Percentiles rank a stretch among this genome's conserved stretches.
phyloP scores from a whole-genome alignment of 2,113 vertebrate species.

The Cebus imitator region DNA sequence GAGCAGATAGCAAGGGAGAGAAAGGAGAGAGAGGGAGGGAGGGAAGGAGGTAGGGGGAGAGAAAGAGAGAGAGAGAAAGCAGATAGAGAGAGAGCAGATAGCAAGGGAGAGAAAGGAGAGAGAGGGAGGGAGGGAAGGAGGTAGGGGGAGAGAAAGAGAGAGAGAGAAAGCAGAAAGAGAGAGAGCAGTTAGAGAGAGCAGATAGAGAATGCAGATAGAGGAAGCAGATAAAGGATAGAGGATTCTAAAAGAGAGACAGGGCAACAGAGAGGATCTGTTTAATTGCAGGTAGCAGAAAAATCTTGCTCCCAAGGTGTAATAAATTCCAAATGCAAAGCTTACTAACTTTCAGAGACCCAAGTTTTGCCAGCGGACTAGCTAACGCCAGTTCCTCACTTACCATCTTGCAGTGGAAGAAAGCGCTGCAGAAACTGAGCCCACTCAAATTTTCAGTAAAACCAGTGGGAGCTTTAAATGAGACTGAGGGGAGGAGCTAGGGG shows the following conservation, averaged over 20 bases:
- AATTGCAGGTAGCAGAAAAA: constrained; percentile 58
- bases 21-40: no score
- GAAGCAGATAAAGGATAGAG: no score
- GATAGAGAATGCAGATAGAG: not conserved
- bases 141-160: not conserved
- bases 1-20: no score
- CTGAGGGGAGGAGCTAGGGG: constrained; percentile 79
- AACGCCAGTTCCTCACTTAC: constrained; percentile 83
- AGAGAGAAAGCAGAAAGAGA: no score
- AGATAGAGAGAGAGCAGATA: not conserved
- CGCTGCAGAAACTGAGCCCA: constrained; percentile 77
- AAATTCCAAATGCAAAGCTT: constrained; percentile 22
- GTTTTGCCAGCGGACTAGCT: not conserved
- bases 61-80: not conserved
- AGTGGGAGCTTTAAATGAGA: constrained; percentile 84
- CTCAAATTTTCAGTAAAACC: constrained; percentile 80
- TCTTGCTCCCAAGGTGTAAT: constrained; percentile 11
- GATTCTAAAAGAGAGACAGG: no score
- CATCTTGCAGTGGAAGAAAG: constrained; percentile 82
- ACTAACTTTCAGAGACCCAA: constrained; percentile 3
- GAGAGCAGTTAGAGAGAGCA: not conserved
- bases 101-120: no score
- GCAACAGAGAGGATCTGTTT: not conserved
- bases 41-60: not conserved
- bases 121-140: no score